Percentiles rank a stretch among this genome's conserved stretches.
Evolutionary conservation across 1,140 invertebrate genomes (phyloP).

Genomic region (Drosophila bocqueti): DNA sequence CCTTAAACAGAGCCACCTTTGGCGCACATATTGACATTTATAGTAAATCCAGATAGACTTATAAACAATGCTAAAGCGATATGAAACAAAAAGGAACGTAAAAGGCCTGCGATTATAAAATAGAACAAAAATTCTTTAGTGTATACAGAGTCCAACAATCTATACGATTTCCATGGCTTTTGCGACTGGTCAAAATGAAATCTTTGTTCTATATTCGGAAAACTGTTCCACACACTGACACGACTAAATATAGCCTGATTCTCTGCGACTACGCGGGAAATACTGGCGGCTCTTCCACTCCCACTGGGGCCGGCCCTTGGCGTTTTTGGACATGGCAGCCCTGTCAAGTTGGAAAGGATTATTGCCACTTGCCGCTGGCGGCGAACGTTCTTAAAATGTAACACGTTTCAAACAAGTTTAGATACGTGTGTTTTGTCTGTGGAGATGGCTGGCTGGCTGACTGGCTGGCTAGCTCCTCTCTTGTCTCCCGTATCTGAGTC

Average conservation of each 20-base stretch:
- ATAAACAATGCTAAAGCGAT: background rate
- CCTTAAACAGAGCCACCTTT: background rate
- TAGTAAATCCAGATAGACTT: background rate
- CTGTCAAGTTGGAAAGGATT: conserved; percentile 81
- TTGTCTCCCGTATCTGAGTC: conserved; percentile 41
- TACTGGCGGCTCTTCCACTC: conserved; percentile 39
- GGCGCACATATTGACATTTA: background rate
- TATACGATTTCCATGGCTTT: background rate
- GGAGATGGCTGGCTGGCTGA: conserved; percentile 20
- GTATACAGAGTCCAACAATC: too few species aligned
- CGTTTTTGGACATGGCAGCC: conserved; percentile 62
- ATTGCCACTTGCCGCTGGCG: conserved; percentile 80
- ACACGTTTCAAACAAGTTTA: conserved; percentile 83
- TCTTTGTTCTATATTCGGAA: background rate
- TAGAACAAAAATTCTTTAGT: too few species aligned
- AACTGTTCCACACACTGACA: background rate
- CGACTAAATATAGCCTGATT: conserved; percentile 3
- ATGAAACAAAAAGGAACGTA: background rate
- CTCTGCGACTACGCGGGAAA: background rate
- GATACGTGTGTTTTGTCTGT: conserved; percentile 69
- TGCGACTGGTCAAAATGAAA: background rate
- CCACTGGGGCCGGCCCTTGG: conserved; percentile 55
- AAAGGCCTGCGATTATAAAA: background rate
- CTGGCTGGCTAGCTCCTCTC: conserved; percentile 32
- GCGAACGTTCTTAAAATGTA: conserved; percentile 82